Base-by-base conservation (phyloP, 1,140 invertebrate species). In the Notospermus geniculatus region DNA sequence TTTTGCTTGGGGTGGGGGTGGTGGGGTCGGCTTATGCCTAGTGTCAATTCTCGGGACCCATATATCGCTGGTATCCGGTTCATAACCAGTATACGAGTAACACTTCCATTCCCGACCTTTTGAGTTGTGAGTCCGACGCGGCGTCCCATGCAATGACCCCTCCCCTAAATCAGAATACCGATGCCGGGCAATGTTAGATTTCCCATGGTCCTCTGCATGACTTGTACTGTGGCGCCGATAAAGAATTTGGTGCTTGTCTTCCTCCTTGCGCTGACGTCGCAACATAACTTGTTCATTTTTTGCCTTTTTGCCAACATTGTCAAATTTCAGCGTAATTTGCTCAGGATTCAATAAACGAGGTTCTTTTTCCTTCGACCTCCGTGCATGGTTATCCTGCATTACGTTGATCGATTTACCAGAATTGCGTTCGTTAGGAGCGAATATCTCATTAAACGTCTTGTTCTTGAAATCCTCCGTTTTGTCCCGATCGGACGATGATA, bases 381-480 rank as follows among this genome's bases (percentile, higher is more conserved):
- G n/a, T 50, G n/a, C n/a, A 5, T 50, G 19, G n/a, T 19, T 50
- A 5, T 19, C 25, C 4, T 5, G n/a, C n/a, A 9, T 27, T n/a
- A 23, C 4, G 9, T 19, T 50, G 19, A 30, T 27, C 2, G 23
- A 28, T 7, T 19, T 29, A 27, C 27, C 54, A 25, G 54, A n/a
- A 9, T 25, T 55, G 4, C 25, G 5, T 11, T 29, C n/a, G 19
- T 29, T n/a, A 5, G 4, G 23, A n/a, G 54, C 30, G 30, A 22
- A 32, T 22, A 50, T 19, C 4, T 50, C 46, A 23, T n/a, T 50
- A n/a, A 50, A 50, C n/a, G n/a, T 50, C 53, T 75, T 75, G 23
- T 41, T 57, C 28, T 62, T 57, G 60, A 79, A 77, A 27, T 71
- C 68, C 50, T 64, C 67, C 17, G 71, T 76, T 59, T 79, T 79